A percentile compares a stretch with the other conserved stretches of the same genome.
Conservation (phyloP, 1,140 invertebrate genomes). For the Radopholus similis region DNA sequence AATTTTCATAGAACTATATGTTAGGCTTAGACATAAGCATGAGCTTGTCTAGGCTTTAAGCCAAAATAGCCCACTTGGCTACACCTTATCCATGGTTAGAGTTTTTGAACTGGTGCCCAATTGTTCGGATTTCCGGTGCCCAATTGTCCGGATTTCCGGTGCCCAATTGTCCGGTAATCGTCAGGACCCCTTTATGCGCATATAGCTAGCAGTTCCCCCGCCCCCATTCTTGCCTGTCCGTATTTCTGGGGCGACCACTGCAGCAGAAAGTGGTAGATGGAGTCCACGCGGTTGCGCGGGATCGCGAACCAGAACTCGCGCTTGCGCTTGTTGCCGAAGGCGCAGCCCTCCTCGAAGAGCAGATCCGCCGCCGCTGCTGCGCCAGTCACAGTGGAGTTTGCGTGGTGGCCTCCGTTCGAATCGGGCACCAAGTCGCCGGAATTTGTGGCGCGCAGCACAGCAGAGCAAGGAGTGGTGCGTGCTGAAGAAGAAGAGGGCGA, state of each 20-base stretch:
- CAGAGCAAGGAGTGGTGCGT: no score
- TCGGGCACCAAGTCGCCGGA: no score
- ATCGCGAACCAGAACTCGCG: slow-evolving; percentile 59
- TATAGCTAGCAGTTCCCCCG: background rate
- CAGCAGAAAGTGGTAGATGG: slow-evolving; percentile 58
- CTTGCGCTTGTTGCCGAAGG: slow-evolving; percentile 55
- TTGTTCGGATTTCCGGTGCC: no score
- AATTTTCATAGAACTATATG: no score
- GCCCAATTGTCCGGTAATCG: background rate
- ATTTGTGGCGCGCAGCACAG: no score
- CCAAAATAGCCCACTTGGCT: no score
- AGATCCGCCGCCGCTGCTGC: slow-evolving; percentile 6
- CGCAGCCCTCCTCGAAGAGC: slow-evolving; percentile 45
- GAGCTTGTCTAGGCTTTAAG: no score
- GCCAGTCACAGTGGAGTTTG: background rate
- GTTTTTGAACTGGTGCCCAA: no score
- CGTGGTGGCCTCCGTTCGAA: background rate
- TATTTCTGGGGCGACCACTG: slow-evolving; percentile 60
- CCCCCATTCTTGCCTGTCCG: slow-evolving; percentile 40
- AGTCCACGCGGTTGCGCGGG: slow-evolving; percentile 50
- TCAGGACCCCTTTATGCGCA: background rate
- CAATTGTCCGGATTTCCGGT: no score
- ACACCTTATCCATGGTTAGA: no score
- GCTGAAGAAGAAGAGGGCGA: no score
- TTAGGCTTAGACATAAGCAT: no score